phyloP scores from a whole-genome alignment of 2,113 vertebrate genomes.

The Spilogale gracilis region DNA sequence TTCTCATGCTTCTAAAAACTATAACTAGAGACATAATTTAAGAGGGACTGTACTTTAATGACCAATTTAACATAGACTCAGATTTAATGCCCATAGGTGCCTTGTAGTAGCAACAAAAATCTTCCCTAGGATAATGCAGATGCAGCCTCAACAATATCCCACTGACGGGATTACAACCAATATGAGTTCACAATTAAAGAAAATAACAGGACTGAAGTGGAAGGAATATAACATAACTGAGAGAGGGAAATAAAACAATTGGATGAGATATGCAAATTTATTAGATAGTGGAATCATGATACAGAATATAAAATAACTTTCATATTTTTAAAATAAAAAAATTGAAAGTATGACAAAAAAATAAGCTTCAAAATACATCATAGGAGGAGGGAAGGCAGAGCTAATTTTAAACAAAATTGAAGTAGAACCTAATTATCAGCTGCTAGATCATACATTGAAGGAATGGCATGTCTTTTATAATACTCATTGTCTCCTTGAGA shows the following conservation, averaged over 20 bases:
- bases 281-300: not conserved
- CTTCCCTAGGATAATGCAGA: not conserved
- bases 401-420: slow-evolving; percentile 12
- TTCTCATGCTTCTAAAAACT: not conserved
- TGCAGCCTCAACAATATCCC: not conserved
- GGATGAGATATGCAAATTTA: not conserved
- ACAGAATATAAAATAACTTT: slow-evolving; percentile 18
- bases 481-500: not conserved
- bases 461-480: not conserved
- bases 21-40: not conserved
- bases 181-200: not conserved
- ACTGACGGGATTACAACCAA: not conserved
- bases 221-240: not conserved
- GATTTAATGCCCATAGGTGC: not conserved
- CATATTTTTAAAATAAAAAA: not conserved
- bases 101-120: not conserved
- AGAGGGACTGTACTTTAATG: not conserved
- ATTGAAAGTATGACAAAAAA: not conserved
- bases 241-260: not conserved
- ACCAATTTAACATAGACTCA: slow-evolving; percentile 34
- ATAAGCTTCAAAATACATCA: not conserved
- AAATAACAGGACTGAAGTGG: not conserved
- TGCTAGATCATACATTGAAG: not conserved
- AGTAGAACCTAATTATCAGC: not conserved
- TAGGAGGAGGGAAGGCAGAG: not conserved